These are phyloP conservation scores for Hypolimnas misippus DNA, from an alignment of 2,888 invertebrate genomes.

Conservation along the genomic window DNA sequence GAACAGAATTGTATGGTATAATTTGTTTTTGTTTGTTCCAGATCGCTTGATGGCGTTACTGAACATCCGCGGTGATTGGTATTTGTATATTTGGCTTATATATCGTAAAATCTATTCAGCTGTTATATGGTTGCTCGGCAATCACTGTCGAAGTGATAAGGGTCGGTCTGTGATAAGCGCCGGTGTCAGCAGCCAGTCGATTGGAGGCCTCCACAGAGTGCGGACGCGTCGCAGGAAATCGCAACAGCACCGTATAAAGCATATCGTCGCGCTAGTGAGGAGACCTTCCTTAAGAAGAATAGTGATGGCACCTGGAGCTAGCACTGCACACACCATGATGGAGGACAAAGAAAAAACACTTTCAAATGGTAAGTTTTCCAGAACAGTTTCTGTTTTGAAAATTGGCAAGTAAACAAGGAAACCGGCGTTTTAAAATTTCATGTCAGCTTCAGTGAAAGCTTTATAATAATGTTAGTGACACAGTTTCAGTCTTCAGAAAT, in stretches of 20 bases:
- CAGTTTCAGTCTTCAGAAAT: constrained; percentile 11
- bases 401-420: constrained; percentile 17
- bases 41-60: constrained; percentile 79
- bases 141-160: constrained; percentile 81
- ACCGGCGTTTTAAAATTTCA: neutral
- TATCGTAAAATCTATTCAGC: constrained; percentile 76
- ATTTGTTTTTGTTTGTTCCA: constrained; percentile 58
- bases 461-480: constrained; percentile 10
- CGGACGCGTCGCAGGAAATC: constrained; percentile 76
- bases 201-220: constrained; percentile 73
- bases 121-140: constrained; percentile 76
- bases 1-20: neutral
- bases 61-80: constrained; percentile 72
- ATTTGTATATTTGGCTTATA: constrained; percentile 72
- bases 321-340: constrained; percentile 81
- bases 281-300: constrained; percentile 77
- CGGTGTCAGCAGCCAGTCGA: constrained; percentile 72
- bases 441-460: constrained; percentile 19
- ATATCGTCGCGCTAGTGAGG: constrained; percentile 72
- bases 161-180: constrained; percentile 75
- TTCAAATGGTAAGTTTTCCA: constrained; percentile 50
- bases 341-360: constrained; percentile 80
- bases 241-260: constrained; percentile 68
- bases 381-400: neutral
- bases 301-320: constrained; percentile 84